Base-by-base conservation (phyloP, 1,140 invertebrate species). In the Brachionus rotundiformis region DNA sequence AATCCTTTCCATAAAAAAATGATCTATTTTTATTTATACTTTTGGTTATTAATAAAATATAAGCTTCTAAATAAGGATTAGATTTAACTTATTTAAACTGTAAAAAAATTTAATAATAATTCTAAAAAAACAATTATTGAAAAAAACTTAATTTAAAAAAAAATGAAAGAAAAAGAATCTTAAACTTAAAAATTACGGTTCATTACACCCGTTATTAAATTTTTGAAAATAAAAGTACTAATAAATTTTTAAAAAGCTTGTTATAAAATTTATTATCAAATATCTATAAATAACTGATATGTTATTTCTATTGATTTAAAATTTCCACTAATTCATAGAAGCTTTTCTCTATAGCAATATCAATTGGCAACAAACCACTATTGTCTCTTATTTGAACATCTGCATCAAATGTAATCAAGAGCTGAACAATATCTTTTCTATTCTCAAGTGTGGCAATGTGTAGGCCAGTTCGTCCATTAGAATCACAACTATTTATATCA, bases 401-500 rank as follows among this genome's bases (percentile, higher is more conserved):
- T 27, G 59, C 59, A 63, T 63, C 59, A 63, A 63, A 63, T 63
- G 59, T 63, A 29, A 63, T 23, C 27, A 63, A 29, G 27, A 63
- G 59, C 0, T 63, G 23, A 27, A 63, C 59, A 63, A 63, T 63
- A 10, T 63, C 59, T 63, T 63, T 63, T 63, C 27, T 63, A 63
- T 63, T 63, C 27, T 63, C 59, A 31, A 63, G 59, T 63, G 59
- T 63, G 11, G 59, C 59, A 25, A 63, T 23, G 11, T 27, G 27
- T 23, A 63, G 27, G 27, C 59, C 59, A 63, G 59, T 63, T 10
- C 59, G 59, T 63, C 59, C 59, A 63, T 63, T 63, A 0, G 27
- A 27, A 63, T 63, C 59, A 29, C 59, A 31, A 27, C 27, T 23
- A 63, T 63, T 63, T 27, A 63, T 31, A 63, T 63, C 10, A 0